Base-by-base conservation (phyloP, 2,113 vertebrate species). In the Seriola rivoliana region DNA sequence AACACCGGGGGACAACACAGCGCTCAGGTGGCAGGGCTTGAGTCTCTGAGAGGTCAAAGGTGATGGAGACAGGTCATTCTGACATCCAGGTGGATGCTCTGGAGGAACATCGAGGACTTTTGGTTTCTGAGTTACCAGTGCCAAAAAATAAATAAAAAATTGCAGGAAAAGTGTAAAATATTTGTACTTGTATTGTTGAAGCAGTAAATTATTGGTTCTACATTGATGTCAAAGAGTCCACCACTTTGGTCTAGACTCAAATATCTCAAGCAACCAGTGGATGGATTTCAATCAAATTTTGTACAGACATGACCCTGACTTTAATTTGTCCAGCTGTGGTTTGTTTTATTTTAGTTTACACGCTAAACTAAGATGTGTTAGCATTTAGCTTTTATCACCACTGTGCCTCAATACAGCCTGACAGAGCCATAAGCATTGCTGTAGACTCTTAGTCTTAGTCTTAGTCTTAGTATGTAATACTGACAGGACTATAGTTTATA, bases 11-110 rank as follows among this genome's bases (percentile, higher is more conserved):
- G 84, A 88, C 84, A 78, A 75, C 71, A 71, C 65, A 42, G 5
- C 4, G 17, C 84, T 89, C 85, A 87, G 84, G 86, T 91, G 88
- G 71, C 62, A 87, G 73, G 78, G 55, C 74, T 81, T 10, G 1
- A 70, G 55, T 65, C 59, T 76, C 69, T 38, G 65, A 60, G 59
- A 67, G 91, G 91, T 93, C 79, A 92, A 63, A 91, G 92, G 93
- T 93, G 69, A 88, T 23, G 16, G 57, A 71, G 34, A 34, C 1
- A 52, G 86, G 89, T 92, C 90, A 87, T 48, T 52, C 65, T 62
- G 69, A 62, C 55, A 87, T 85, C 91, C 90, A 93, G 91, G 89
- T 93, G 92, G 91, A 79, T 71, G 57, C 21, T 85, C 10, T n/a
- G 55, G 6, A 65, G 66, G 75, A 84, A 73, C 38, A 5, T 13